phyloP scores from a whole-genome alignment of 2,888 invertebrate genomes.

The Drosophila kokeensis region DNA sequence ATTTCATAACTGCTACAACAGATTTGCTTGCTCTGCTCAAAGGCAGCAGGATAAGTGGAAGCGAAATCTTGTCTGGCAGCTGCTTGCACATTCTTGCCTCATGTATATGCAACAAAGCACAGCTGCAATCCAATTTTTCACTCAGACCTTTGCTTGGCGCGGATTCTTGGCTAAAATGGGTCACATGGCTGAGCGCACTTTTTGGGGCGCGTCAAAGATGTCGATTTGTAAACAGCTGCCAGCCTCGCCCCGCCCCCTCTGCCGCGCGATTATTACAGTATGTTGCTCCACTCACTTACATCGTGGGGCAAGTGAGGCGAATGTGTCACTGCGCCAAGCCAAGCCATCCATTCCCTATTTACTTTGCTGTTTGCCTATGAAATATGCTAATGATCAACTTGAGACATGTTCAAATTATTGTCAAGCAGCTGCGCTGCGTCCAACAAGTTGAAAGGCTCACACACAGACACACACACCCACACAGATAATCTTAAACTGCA shows the following conservation, averaged over 20 bases:
- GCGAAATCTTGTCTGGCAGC: slow-evolving; percentile 2
- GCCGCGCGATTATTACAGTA: slow-evolving; percentile 33
- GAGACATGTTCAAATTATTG: slow-evolving; percentile 81
- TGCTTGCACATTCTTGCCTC: slow-evolving; percentile 33
- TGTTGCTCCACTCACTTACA: slow-evolving; percentile 29
- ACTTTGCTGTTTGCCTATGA: slow-evolving; percentile 55
- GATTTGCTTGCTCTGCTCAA: slow-evolving; percentile 18
- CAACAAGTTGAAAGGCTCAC: slow-evolving; percentile 48
- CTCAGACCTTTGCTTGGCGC: slow-evolving; percentile 18
- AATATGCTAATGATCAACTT: slow-evolving; percentile 81
- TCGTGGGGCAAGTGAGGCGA: slow-evolving; percentile 19
- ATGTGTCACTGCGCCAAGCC: slow-evolving; percentile 44
- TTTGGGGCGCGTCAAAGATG: slow-evolving; percentile 73
- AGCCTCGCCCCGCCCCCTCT: neutral
- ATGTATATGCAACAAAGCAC: slow-evolving; percentile 51
- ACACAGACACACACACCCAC: neutral
- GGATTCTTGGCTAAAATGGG: slow-evolving; percentile 66
- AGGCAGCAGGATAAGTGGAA: neutral
- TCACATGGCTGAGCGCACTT: slow-evolving; percentile 79
- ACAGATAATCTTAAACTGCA: slow-evolving; percentile 37
- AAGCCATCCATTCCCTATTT: neutral
- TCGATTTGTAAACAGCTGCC: slow-evolving; percentile 64
- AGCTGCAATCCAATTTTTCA: slow-evolving; percentile 49
- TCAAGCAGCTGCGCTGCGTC: slow-evolving; percentile 57
- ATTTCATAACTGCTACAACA: slow-evolving; percentile 15